A percentile compares a stretch with the other conserved stretches of the same genome.
Conservation (phyloP, 2,797 vertebrate species). For the Rhabdomys pumilio region DNA sequence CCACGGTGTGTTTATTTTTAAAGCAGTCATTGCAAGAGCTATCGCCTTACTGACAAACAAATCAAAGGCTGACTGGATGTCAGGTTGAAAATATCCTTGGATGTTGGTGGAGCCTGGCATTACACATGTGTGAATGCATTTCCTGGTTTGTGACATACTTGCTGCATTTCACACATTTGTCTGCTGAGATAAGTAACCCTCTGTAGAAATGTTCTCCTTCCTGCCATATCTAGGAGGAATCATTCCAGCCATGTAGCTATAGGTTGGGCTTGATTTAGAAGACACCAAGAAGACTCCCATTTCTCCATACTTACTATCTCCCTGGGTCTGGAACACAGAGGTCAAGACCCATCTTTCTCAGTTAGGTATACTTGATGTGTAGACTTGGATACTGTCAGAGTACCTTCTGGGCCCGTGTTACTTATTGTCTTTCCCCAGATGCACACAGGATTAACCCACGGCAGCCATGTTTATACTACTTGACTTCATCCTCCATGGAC, state of each 20-base stretch:
- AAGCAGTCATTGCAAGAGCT: slow-evolving; percentile 60
- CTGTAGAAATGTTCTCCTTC: slow-evolving; percentile 6
- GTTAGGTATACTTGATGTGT: neutral
- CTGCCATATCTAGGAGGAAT: neutral
- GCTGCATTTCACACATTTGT: slow-evolving; percentile 39
- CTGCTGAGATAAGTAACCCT: neutral
- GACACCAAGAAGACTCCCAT: neutral
- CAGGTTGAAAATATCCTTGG: slow-evolving; percentile 53
- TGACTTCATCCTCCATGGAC: neutral
- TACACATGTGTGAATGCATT: neutral
- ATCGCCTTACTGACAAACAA: slow-evolving; percentile 67
- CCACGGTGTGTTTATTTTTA: slow-evolving; percentile 73
- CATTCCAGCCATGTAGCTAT: neutral
- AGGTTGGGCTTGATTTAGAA: neutral
- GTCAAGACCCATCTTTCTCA: neutral
- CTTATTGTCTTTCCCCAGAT: neutral
- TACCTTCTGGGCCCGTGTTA: neutral
- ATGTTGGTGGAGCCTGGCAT: neutral
- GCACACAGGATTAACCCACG: neutral
- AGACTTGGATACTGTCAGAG: neutral
- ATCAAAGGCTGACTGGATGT: slow-evolving; percentile 39
- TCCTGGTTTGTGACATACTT: slow-evolving; percentile 18
- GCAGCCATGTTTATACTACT: neutral
- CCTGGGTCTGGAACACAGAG: neutral
- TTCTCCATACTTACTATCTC: neutral